These are phyloP conservation scores for Cryptoleucopteryx plumbea DNA, from an alignment of 2,113 vertebrate genomes.

Conservation along the genomic window DNA sequence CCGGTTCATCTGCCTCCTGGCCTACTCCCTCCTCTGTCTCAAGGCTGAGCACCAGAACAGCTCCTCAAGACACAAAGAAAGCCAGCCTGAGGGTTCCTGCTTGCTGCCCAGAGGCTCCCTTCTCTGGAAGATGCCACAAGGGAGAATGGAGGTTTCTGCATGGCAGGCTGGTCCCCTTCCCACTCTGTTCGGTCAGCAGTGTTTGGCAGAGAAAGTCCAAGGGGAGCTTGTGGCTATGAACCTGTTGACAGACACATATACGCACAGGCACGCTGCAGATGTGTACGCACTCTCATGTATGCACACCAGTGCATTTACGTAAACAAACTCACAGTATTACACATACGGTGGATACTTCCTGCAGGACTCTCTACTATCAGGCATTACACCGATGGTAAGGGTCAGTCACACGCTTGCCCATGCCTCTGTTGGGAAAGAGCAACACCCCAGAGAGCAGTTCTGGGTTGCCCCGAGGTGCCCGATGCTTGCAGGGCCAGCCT, in stretches of 20 bases:
- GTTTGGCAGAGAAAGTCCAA: neutral
- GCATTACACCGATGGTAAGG: neutral
- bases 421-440: neutral
- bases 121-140: neutral
- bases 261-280: neutral
- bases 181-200: rapidly evolving
- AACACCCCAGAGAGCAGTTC: neutral
- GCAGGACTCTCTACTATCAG: neutral
- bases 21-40: neutral
- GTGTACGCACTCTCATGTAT: neutral
- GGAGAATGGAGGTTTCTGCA: neutral
- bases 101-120: neutral
- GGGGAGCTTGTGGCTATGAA: neutral
- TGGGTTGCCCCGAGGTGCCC: neutral
- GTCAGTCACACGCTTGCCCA: neutral
- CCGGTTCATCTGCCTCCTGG: neutral
- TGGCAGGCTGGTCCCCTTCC: neutral
- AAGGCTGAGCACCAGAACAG: neutral
- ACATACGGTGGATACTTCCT: neutral
- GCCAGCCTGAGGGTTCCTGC: neutral
- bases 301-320: neutral
- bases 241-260: neutral
- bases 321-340: neutral
- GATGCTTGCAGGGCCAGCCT: neutral
- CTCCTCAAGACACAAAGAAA: neutral